phyloP scores from a whole-genome alignment of 2,113 vertebrate species.

The Thymallus thymallus region DNA sequence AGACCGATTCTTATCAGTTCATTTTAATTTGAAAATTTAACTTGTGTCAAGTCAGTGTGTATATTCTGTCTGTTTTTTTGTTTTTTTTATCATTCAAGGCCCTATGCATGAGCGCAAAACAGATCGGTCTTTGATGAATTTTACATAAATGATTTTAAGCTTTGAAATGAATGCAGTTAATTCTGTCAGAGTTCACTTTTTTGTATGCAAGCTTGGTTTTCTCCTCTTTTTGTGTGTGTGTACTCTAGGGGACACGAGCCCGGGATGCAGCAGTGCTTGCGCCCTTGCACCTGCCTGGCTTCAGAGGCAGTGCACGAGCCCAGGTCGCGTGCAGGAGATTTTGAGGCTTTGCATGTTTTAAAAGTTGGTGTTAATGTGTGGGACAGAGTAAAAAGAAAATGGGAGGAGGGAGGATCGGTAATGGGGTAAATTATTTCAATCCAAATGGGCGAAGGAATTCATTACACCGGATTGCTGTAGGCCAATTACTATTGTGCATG shows the following conservation, averaged over 20 bases:
- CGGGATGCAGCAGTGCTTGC: slow-evolving; percentile 59
- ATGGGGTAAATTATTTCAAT: slow-evolving; percentile 26
- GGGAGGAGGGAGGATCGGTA: slow-evolving; percentile 28
- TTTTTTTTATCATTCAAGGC: background rate
- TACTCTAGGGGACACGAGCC: slow-evolving; percentile 66
- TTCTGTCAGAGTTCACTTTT: slow-evolving; percentile 61
- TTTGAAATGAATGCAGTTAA: slow-evolving; percentile 59
- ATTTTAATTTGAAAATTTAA: background rate
- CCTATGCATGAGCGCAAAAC: background rate
- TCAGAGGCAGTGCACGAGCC: slow-evolving; percentile 59
- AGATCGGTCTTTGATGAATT: slow-evolving; percentile 4
- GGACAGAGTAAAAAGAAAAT: slow-evolving; percentile 36
- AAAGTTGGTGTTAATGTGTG: slow-evolving; percentile 64
- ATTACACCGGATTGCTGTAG: slow-evolving; percentile 25
- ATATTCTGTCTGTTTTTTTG: background rate
- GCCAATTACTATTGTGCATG: slow-evolving; percentile 37
- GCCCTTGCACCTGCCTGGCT: slow-evolving; percentile 73
- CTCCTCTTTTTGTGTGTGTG: slow-evolving; percentile 33
- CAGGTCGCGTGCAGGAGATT: slow-evolving; percentile 79
- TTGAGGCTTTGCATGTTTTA: slow-evolving; percentile 78
- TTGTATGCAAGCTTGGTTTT: slow-evolving; percentile 21
- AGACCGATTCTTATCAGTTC: background rate
- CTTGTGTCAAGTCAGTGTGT: background rate
- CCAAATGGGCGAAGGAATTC: slow-evolving; percentile 33
- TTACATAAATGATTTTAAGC: slow-evolving; percentile 33